Evolutionary conservation across 1,140 invertebrate species (phyloP), one percentile per base, ranked within the genome.

Genomic region (Calliopsis andreniformis): DNA sequence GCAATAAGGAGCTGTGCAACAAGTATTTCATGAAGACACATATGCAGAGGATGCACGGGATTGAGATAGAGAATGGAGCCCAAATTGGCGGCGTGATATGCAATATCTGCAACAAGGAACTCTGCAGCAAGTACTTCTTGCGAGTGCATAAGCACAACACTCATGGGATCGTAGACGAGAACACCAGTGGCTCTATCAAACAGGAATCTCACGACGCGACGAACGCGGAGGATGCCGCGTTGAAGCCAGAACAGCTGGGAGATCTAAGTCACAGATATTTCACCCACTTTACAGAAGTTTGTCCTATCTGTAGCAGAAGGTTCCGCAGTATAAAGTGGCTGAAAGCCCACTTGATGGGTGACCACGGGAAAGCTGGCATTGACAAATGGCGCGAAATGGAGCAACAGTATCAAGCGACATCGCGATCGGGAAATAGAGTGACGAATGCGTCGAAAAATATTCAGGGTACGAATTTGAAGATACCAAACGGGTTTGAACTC

Each of bases 1-100:
- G 99, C 92, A 99, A 99, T 92, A 99, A 99, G 93, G 98, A 99
- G 91, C 91, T 99, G 42, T 99, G 99, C 92, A 99, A 99, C 93
- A 99, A 99, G 91, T 99, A 99, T 88, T 99, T 99, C 89, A 98
- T 99, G 96, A 98, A 99, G 89, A 99, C 98, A 0, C 99, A 99
- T 92, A 99, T 99, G 97, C 96, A 99, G 84, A 96, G 99, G 89
- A 99, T 99, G 97, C 99, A 99, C 90, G 98, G 98, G 18, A 98
- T 99, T 71, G 97, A 98, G 87, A 96, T 99, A 49, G 97, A 98
- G 90, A 97, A 96, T 86, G 97, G 96, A 0, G 96, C 97, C 0
- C 97, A 97, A 88, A 96, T 98, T 18, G 97, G 97, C 7, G 97
- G 97, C 4, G 97, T 98, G 0, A 96, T 97, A 8, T 99, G 98